phyloP scores from a whole-genome alignment of 2,888 invertebrate species.

The Synanthedon formicaeformis region DNA sequence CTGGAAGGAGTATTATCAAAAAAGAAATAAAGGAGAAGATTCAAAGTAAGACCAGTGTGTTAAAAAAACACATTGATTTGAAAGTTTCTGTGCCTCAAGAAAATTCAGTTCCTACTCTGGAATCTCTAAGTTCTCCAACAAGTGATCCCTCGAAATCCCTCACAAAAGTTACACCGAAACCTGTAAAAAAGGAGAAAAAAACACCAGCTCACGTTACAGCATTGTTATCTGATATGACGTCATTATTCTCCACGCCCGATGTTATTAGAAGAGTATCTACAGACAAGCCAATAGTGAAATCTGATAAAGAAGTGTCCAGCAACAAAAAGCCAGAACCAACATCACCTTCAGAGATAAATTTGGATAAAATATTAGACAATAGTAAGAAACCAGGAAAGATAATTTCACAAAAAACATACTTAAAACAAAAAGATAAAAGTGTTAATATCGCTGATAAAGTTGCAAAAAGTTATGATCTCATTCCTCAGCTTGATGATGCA shows the following conservation, averaged over 20 bases:
- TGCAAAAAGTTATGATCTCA: slow-evolving; percentile 45
- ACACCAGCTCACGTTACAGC: slow-evolving; percentile 71
- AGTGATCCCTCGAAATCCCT: slow-evolving; percentile 45
- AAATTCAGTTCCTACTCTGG: slow-evolving; percentile 26
- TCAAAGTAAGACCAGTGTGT: slow-evolving; percentile 31
- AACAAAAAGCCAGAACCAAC: slow-evolving; percentile 21
- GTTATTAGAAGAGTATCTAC: slow-evolving; percentile 78
- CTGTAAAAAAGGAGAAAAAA: slow-evolving; percentile 66
- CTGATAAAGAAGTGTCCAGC: slow-evolving; percentile 50
- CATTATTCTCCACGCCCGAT: slow-evolving; percentile 83
- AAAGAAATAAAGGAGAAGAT: slow-evolving; percentile 49
- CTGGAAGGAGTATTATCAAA: slow-evolving; percentile 32
- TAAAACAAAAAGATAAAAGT: slow-evolving; percentile 30
- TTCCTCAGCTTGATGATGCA: slow-evolving; percentile 61
- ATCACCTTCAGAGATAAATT: slow-evolving; percentile 17
- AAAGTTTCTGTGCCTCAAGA: slow-evolving; percentile 26
- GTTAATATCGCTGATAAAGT: slow-evolving; percentile 28
- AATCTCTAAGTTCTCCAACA: slow-evolving; percentile 18
- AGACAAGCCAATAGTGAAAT: slow-evolving; percentile 58
- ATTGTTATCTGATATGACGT: slow-evolving; percentile 73
- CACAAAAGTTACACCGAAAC: slow-evolving; percentile 50
- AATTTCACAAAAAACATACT: slow-evolving; percentile 26
- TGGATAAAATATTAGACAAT: slow-evolving; percentile 14
- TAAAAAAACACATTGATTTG: slow-evolving; percentile 28
- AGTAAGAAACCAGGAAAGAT: slow-evolving; percentile 20